Evolutionary conservation across 2,113 vertebrate species (phyloP).

Genomic region (Salvelinus sp.): DNA sequence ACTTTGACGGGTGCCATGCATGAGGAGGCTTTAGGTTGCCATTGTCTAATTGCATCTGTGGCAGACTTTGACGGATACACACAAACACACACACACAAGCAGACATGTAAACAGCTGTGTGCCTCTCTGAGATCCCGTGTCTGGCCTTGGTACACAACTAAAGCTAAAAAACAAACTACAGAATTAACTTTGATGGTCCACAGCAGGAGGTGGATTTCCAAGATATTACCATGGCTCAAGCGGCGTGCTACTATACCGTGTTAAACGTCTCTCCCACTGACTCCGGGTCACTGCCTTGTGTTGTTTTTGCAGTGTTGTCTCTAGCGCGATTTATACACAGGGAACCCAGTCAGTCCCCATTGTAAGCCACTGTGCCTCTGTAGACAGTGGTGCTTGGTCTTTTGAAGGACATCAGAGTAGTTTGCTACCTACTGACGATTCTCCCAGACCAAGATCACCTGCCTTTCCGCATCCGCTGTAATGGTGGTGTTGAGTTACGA

Average conservation of each 20-base stretch:
- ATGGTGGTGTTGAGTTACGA: neutral
- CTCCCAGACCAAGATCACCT: neutral
- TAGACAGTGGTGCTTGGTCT: no score
- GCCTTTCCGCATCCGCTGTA: neutral
- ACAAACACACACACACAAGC: neutral
- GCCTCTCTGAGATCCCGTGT: neutral
- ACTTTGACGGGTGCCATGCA: constrained; percentile 22
- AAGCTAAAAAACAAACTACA: constrained; percentile 14
- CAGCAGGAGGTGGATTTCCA: neutral
- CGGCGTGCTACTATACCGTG: neutral
- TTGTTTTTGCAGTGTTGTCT: neutral
- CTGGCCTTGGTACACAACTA: neutral
- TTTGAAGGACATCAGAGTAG: no score
- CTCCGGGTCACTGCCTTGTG: neutral
- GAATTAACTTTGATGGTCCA: neutral
- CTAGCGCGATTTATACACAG: neutral
- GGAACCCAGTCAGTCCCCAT: no score
- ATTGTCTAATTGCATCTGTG: constrained; percentile 50
- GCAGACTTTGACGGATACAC: constrained; percentile 29
- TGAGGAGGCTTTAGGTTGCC: constrained; percentile 41
- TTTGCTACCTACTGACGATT: neutral
- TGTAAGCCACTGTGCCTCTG: no score
- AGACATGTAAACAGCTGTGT: neutral
- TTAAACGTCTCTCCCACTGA: neutral
- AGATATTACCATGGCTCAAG: neutral